Evolutionary conservation across 1,140 invertebrate genomes (phyloP).

Genomic region (Tetraneura akinire): DNA sequence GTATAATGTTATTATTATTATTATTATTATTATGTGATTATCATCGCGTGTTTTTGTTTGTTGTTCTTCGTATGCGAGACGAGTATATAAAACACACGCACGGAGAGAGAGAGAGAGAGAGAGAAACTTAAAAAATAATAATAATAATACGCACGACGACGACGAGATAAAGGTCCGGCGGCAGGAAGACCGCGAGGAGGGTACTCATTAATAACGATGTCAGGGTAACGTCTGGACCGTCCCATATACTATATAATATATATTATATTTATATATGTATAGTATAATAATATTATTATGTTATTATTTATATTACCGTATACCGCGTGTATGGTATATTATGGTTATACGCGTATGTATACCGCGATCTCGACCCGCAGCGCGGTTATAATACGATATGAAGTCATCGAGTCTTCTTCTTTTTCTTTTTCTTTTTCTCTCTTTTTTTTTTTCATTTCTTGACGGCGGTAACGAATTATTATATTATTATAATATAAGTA

Average conservation of each 20-base stretch:
- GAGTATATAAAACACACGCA: too few species aligned
- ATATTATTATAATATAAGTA: neutral
- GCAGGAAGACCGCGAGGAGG: neutral
- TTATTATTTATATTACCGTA: conserved; percentile 23
- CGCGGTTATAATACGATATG: conserved; percentile 4
- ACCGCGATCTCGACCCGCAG: neutral
- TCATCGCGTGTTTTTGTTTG: conserved; percentile 12
- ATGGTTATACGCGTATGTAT: neutral
- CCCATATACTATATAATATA: too few species aligned
- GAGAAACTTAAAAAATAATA: conserved; percentile 2
- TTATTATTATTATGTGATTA: neutral
- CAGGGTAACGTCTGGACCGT: conserved; percentile 21
- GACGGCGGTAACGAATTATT: conserved; percentile 37
- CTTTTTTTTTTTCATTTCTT: neutral
- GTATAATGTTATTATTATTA: neutral
- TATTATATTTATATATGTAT: too few species aligned
- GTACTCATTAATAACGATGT: conserved; percentile 50
- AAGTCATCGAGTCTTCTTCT: conserved; percentile 27
- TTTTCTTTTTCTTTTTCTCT: neutral
- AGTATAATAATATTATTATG: too few species aligned
- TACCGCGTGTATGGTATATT: neutral
- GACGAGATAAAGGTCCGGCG: neutral
- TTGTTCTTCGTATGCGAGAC: neutral
- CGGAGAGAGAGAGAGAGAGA: neutral
- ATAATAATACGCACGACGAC: neutral